Evolutionary conservation across 2,113 vertebrate species (phyloP).

Genomic region (Leucoraja erinaceus): DNA sequence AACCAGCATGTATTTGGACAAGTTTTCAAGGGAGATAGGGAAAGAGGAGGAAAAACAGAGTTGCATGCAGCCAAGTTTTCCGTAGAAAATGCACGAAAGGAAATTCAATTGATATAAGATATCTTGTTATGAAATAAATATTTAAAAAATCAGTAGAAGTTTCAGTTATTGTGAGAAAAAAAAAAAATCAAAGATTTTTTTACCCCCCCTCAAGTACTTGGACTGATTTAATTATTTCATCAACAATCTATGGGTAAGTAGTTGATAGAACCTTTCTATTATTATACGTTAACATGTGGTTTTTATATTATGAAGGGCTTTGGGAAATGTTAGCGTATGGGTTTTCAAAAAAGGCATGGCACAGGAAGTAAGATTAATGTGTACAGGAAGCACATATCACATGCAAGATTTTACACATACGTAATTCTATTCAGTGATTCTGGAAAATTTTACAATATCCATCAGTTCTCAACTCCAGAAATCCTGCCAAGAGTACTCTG

Average conservation of each 20-base stretch:
- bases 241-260: background rate
- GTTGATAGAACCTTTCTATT: background rate
- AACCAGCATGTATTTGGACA: too few relatives aligned
- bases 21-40: too few relatives aligned
- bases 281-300: background rate
- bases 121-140: background rate
- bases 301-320: background rate
- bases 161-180: background rate
- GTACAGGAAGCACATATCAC: background rate
- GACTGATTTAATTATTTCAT: background rate
- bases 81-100: background rate
- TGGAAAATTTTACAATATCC: background rate
- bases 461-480: background rate
- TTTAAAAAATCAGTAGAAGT: background rate
- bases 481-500: background rate
- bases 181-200: background rate
- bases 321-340: background rate
- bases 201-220: background rate
- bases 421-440: background rate
- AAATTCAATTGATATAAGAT: background rate
- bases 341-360: background rate
- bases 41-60: background rate
- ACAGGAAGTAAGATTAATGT: background rate
- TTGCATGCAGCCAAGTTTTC: background rate
- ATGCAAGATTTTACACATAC: background rate